Conservation (phyloP, 2,113 vertebrate species). For the Orthonyx spaldingii region DNA sequence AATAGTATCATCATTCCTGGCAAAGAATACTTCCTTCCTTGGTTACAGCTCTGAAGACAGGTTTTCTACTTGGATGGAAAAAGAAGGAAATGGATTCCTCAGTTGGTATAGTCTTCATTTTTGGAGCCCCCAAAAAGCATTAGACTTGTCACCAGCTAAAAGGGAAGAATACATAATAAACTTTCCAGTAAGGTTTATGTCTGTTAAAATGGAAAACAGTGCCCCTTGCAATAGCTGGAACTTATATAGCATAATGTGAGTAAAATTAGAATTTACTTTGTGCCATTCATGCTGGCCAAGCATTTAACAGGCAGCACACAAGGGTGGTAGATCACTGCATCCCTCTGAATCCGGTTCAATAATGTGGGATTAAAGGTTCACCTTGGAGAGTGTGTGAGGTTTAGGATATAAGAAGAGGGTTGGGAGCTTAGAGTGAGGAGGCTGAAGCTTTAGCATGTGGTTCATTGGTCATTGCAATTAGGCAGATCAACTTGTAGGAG, state of each 20-base stretch:
- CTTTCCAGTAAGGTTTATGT: background rate
- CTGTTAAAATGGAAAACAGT: background rate
- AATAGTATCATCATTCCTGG: background rate
- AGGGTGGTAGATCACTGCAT: background rate
- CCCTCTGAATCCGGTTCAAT: fast-evolving
- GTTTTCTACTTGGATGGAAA: background rate
- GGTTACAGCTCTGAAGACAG: background rate
- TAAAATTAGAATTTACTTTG: background rate
- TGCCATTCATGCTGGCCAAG: background rate
- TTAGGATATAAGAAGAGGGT: background rate
- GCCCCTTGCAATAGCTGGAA: background rate
- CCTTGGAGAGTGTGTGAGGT: background rate
- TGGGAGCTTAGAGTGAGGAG: background rate
- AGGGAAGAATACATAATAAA: background rate
- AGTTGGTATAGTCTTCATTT: background rate
- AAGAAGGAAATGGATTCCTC: background rate
- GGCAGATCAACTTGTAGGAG: background rate
- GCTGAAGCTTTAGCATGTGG: background rate
- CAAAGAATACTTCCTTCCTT: background rate
- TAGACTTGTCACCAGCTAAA: background rate
- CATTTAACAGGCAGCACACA: background rate
- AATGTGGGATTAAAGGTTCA: background rate
- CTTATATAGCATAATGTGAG: background rate
- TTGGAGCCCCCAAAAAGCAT: background rate
- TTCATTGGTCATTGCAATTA: fast-evolving